Evolutionary conservation across 2,888 invertebrate genomes (phyloP), one percentile per base, ranked within the genome.

Genomic region (Platypus cylindrus): DNA sequence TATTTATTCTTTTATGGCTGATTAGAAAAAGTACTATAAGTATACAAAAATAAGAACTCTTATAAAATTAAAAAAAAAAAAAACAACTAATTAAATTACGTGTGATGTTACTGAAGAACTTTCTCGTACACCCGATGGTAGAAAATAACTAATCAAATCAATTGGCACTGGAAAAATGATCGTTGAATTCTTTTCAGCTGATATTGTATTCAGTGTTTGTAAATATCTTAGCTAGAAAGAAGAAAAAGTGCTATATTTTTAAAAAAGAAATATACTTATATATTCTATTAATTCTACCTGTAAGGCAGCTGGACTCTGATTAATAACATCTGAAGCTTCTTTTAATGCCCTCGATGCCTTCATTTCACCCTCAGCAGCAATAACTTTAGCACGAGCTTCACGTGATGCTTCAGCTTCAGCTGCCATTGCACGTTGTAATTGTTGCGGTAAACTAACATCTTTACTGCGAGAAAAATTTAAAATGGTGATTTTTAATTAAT

Each of bases 181-280:
- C 0, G 91, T 93, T 0, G 90, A 91, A 61, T 91, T 91, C 65
- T 90, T 91, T 64, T 94, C 91, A 0, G 87, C 84, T 1, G 91
- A 86, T 59, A 93, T 90, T 36, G 83, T 80, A 64, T 75, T 89
- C 37, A 94, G 65, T 0, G 93, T 93, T 66, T 94, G 93, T 24
- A 89, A 67, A 58, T 86, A 86, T n/a, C 86, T 73, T 40, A 84
- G 55, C 82, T 84, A 63, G 37, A 70, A 71, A 41, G 38, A 34
- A 44, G 42, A 36, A 36, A 33, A 30, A 9, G 3, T 22, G n/a
- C n/a, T 30, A 18, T 12, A 30, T n/a, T 9, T 16, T 16, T n/a
- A 20, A 22, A 13, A 5, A 15, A 20, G 2, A n/a, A 3, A 16
- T 17, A 2, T 26, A 2, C 23, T 20, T 22, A 2, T 3, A 3